Conservation (phyloP, 2,888 invertebrate species). For the Digitonthophagus gazella region DNA sequence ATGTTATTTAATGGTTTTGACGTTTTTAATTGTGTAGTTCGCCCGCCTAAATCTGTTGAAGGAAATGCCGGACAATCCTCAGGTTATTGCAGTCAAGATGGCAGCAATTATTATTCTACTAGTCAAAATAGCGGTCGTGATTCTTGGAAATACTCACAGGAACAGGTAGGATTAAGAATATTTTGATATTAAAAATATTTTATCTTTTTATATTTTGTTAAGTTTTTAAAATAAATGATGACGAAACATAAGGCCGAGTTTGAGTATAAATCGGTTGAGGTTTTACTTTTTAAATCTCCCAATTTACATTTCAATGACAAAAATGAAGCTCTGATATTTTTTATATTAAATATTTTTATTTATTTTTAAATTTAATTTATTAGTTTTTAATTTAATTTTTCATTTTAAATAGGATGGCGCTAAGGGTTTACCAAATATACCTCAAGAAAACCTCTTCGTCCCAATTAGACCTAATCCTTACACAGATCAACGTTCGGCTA, state of each 20-base stretch:
- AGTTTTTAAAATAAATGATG: constrained; percentile 5
- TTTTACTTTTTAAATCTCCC: constrained; percentile 4
- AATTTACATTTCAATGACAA: background rate
- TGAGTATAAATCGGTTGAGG: constrained; percentile 34
- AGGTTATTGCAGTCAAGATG: constrained; percentile 21
- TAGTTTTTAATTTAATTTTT: background rate
- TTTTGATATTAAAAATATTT: too few species aligned
- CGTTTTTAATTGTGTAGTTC: constrained; percentile 18
- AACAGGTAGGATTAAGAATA: constrained; percentile 18
- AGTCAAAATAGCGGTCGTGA: constrained; percentile 20
- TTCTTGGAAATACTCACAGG: constrained; percentile 22
- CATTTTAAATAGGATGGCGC: background rate
- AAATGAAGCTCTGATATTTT: constrained; percentile 6
- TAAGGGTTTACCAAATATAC: background rate
- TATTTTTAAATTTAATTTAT: background rate
- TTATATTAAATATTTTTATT: background rate
- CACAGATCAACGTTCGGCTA: constrained; percentile 39
- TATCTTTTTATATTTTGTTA: background rate
- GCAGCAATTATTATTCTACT: constrained; percentile 20
- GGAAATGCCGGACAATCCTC: constrained; percentile 18
- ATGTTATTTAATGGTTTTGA: background rate
- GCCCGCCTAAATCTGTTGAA: constrained; percentile 24
- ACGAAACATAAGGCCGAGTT: constrained; percentile 45
- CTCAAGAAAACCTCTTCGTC: constrained; percentile 27
- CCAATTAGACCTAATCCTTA: constrained; percentile 27